Evolutionary conservation across 2,888 invertebrate species (phyloP).

Genomic region (Copidosoma aretas): DNA sequence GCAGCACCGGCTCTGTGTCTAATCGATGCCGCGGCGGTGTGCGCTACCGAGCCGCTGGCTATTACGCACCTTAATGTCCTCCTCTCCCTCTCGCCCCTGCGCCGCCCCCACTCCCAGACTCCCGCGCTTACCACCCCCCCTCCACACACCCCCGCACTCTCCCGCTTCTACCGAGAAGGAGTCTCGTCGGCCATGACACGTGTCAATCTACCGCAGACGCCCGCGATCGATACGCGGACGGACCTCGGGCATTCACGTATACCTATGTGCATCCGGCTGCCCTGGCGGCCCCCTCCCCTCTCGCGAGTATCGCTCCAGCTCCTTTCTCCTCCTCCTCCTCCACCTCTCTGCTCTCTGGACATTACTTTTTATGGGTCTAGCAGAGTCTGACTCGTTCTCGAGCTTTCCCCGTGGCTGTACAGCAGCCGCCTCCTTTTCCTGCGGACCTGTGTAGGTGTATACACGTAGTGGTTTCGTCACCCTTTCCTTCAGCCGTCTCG

Average conservation of each 20-base stretch:
- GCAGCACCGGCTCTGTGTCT: slow-evolving; percentile 52
- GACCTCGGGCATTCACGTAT: slow-evolving; percentile 39
- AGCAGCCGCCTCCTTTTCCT: slow-evolving; percentile 3
- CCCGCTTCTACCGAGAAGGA: slow-evolving; percentile 23
- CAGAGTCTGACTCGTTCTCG: slow-evolving; percentile 18
- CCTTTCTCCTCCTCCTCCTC: background rate
- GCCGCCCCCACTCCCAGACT: slow-evolving; percentile 39
- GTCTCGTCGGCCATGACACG: slow-evolving; percentile 60
- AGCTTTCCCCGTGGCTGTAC: slow-evolving; percentile 23
- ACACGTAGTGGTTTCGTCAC: slow-evolving; percentile 16
- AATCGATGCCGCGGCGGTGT: slow-evolving; percentile 63
- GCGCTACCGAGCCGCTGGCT: slow-evolving; percentile 62
- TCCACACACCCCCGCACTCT: slow-evolving; percentile 19
- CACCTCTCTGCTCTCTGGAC: slow-evolving; percentile 7
- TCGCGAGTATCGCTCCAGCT: background rate
- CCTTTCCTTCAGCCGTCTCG: slow-evolving; percentile 32
- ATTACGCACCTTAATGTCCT: slow-evolving; percentile 64
- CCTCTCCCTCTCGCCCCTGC: slow-evolving; percentile 48
- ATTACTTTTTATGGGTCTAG: slow-evolving; percentile 37
- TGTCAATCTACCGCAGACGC: slow-evolving; percentile 63
- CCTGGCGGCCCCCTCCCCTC: slow-evolving; percentile 4
- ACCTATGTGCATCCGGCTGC: background rate
- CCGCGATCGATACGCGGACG: slow-evolving; percentile 57
- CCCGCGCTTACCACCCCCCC: slow-evolving; percentile 30
- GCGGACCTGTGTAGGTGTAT: background rate